Conservation (phyloP, 2,797 vertebrate genomes). For the Triplophysa bombifrons region DNA sequence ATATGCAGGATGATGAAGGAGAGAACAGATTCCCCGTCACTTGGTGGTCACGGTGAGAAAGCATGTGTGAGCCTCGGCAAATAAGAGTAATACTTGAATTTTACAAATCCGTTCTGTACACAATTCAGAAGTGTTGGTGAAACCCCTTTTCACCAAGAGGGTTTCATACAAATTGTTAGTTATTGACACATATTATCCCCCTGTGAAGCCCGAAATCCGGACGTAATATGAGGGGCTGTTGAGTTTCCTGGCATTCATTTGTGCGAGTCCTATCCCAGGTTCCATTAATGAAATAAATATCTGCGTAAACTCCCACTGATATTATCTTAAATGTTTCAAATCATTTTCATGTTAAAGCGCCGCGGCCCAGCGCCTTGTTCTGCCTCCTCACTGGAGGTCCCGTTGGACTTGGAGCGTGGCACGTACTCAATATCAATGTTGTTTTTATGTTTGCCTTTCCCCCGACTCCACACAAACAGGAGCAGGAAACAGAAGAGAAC, state of each 20-base stretch:
- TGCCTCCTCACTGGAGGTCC: conserved; percentile 90
- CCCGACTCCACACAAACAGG: conserved; percentile 99
- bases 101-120: conserved; percentile 86
- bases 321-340: conserved; percentile 77
- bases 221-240: conserved; percentile 10
- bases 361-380: conserved; percentile 82
- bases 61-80: conserved; percentile 83
- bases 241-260: conserved; percentile 32
- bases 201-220: conserved; percentile 35
- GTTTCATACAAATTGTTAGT: conserved; percentile 74
- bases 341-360: conserved; percentile 99
- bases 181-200: conserved; percentile 60
- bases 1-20: conserved; percentile 74
- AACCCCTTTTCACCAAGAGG: conserved; percentile 67
- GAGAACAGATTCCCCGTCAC: conserved; percentile 68
- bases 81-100: conserved; percentile 81
- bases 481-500: conserved; percentile 99
- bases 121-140: conserved; percentile 73
- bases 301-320: conserved; percentile 38
- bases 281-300: conserved; percentile 70
- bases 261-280: conserved; percentile 40
- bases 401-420: conserved; percentile 88
- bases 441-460: conserved; percentile 99
- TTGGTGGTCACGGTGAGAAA: conserved; percentile 74
- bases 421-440: conserved; percentile 99